Conservation (phyloP, 2,888 invertebrate genomes). For the Platynereis dumerilii region DNA sequence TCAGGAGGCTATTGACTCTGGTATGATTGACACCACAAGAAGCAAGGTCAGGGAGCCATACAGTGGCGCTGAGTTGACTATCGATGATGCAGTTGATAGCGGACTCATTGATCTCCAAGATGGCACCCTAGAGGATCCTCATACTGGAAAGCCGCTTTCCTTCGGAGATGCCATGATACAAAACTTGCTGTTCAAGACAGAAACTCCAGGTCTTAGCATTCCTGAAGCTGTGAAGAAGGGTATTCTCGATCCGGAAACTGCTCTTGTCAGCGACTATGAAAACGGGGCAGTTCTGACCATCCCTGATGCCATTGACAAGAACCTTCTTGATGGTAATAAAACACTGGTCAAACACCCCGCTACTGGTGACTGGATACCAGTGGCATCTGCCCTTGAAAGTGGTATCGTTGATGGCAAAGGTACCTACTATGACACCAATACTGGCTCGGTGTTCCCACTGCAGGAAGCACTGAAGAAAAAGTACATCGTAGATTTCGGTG, state of each 20-base stretch:
- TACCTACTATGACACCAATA: not conserved
- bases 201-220: conserved; percentile 31
- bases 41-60: conserved; percentile 27
- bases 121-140: conserved; percentile 26
- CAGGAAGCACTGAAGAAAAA: conserved; percentile 35
- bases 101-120: conserved; percentile 53
- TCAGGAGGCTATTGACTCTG: conserved; percentile 80
- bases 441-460: conserved; percentile 5
- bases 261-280: conserved; percentile 80
- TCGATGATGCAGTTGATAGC: conserved; percentile 71
- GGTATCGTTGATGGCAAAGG: conserved; percentile 64
- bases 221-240: conserved; percentile 75
- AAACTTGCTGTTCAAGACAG: conserved; percentile 61
- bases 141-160: conserved; percentile 23
- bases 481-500: conserved; percentile 14
- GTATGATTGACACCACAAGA: conserved; percentile 69
- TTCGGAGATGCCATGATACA: conserved; percentile 53
- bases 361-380: conserved; percentile 68
- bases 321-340: conserved; percentile 71
- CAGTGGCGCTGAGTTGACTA: conserved; percentile 67
- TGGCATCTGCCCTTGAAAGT: conserved; percentile 80
- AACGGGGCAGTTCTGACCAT: conserved; percentile 64
- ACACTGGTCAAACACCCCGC: conserved; percentile 27
- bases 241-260: conserved; percentile 86
- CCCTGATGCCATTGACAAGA: conserved; percentile 21